phyloP scores from a whole-genome alignment of 2,113 vertebrate species.

The Arizona elegans region DNA sequence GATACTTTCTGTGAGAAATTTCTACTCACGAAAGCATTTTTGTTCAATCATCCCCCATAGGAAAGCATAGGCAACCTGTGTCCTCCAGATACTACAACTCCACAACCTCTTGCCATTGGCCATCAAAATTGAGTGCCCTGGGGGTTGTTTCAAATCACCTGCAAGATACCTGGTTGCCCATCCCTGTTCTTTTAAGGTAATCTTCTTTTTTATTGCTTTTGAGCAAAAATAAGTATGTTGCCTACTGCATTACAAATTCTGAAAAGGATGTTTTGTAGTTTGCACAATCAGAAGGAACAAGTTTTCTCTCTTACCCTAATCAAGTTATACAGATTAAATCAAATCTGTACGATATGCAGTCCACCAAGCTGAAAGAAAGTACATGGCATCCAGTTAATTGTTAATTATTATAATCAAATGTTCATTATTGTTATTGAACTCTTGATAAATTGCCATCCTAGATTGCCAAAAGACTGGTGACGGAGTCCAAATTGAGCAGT shows the following conservation, averaged over 20 bases:
- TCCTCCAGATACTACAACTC: background rate
- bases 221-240: background rate
- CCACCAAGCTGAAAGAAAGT: background rate
- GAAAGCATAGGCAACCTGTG: background rate
- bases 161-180: background rate
- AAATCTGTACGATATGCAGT: background rate
- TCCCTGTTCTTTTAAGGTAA: background rate
- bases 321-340: background rate
- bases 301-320: background rate
- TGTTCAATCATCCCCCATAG: background rate
- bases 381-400: background rate
- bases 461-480: background rate
- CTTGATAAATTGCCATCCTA: background rate
- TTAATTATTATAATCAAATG: background rate
- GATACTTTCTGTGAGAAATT: background rate
- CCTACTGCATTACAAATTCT: background rate
- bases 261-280: background rate
- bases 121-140: background rate
- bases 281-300: background rate
- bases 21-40: background rate
- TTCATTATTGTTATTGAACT: background rate
- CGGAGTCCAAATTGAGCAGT: background rate
- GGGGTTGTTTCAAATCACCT: background rate
- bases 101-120: background rate
- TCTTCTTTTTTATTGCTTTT: background rate